A percentile compares a stretch with the other conserved stretches of the same genome.
phyloP scores from a whole-genome alignment of 1,140 invertebrate species.

The Tetragonula clypearis region DNA sequence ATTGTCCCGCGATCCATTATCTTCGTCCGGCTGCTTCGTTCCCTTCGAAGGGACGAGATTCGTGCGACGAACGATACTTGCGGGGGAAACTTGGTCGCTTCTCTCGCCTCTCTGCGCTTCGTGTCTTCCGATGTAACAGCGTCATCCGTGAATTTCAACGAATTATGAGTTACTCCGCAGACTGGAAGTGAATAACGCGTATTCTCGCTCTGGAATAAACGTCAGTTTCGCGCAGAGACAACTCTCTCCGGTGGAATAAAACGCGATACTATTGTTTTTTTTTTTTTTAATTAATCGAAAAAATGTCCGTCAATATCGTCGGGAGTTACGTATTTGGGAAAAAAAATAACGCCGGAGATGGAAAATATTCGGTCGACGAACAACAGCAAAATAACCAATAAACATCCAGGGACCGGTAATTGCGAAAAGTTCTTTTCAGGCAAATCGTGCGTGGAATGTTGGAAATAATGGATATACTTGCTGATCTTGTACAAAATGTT shows the following conservation, averaged over 20 bases:
- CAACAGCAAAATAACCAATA: slow-evolving; percentile 16
- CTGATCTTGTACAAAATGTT: too few relatives aligned
- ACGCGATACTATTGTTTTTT: not conserved
- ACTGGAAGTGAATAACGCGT: slow-evolving; percentile 30
- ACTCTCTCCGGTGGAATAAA: not conserved
- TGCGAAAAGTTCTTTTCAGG: not conserved
- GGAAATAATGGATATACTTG: too few relatives aligned
- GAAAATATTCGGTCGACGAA: not conserved
- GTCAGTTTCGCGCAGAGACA: not conserved
- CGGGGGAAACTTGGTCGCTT: slow-evolving; percentile 33
- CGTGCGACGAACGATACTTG: slow-evolving; percentile 54
- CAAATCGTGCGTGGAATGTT: too few relatives aligned
- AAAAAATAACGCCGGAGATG: not conserved
- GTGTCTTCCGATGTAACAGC: not conserved
- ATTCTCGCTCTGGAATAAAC: not conserved
- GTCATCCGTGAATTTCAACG: not conserved
- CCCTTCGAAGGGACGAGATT: not conserved
- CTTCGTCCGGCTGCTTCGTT: slow-evolving; percentile 1
- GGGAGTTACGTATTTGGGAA: not conserved
- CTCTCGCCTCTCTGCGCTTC: not conserved
- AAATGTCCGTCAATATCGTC: not conserved
- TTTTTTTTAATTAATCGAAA: not conserved
- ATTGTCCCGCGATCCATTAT: slow-evolving; percentile 35
- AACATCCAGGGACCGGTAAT: not conserved
- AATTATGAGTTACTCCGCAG: not conserved